Percentiles rank a stretch among this genome's conserved stretches.
Conservation (phyloP, 2,113 vertebrate species). For the Pelecanus crispus region DNA sequence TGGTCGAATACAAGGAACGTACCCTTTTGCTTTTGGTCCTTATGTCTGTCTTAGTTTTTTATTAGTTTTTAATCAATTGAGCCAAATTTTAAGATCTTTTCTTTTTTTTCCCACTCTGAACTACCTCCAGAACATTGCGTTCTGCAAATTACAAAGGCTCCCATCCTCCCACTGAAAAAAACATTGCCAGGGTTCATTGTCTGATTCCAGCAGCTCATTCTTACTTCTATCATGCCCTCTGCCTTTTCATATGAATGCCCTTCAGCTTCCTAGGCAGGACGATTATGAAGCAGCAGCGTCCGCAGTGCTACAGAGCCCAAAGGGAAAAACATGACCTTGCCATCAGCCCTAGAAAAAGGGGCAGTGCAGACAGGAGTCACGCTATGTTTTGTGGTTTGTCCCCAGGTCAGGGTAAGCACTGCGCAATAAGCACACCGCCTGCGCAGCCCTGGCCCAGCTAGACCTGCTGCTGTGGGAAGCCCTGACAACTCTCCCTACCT, state of each 20-base stretch:
- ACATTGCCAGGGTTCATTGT: neutral
- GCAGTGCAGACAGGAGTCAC: neutral
- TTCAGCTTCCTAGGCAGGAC: neutral
- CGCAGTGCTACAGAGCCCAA: neutral
- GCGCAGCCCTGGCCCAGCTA: neutral
- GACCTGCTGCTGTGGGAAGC: neutral
- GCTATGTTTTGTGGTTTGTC: neutral
- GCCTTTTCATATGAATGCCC: neutral
- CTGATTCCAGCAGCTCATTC: neutral
- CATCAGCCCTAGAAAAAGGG: neutral
- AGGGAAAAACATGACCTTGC: neutral
- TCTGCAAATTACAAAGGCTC: neutral
- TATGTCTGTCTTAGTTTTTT: neutral
- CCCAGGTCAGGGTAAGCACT: neutral
- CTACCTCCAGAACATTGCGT: neutral
- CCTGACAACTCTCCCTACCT: accelerated
- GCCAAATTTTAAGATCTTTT: neutral
- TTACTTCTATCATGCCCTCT: neutral
- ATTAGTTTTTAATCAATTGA: neutral
- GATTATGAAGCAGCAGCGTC: neutral
- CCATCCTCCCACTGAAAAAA: neutral
- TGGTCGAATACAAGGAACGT: neutral
- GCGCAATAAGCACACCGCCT: accelerated
- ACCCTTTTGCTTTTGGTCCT: neutral
- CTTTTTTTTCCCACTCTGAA: neutral